phyloP scores from a whole-genome alignment of 1,140 invertebrate genomes.

The Ostrea edulis region DNA sequence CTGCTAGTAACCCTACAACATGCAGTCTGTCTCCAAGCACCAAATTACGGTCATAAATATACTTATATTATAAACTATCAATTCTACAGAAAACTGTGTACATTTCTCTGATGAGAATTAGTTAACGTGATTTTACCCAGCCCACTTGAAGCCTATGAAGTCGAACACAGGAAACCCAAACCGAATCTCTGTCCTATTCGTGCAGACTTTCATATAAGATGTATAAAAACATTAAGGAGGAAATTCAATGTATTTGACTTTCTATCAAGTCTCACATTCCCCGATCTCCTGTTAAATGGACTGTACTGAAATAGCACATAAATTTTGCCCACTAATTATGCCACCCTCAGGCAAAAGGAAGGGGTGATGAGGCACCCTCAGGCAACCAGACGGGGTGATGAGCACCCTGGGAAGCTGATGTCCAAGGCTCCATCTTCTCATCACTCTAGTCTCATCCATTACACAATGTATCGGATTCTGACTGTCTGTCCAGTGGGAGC shows the following conservation, averaged over 20 bases:
- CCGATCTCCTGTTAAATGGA: not conserved
- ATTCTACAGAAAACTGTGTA: not conserved
- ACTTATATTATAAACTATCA: conserved; percentile 25
- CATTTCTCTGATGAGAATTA: not conserved
- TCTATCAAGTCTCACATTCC: conserved; percentile 24
- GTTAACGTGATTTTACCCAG: conserved; percentile 21
- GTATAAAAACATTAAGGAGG: not conserved
- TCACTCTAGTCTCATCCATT: conserved; percentile 6
- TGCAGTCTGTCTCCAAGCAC: not conserved
- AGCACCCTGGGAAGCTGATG: not conserved
- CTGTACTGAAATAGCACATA: conserved; percentile 6
- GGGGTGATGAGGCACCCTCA: not conserved
- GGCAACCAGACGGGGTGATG: not conserved
- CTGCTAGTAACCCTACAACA: not conserved
- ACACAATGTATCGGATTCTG: not conserved
- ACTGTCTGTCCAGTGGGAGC: not conserved
- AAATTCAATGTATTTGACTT: conserved; percentile 33
- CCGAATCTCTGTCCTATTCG: not conserved
- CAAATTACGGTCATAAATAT: conserved; percentile 18
- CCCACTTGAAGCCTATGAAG: not conserved
- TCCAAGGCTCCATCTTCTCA: not conserved
- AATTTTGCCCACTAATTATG: not conserved
- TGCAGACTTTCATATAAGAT: not conserved
- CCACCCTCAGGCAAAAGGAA: not conserved
- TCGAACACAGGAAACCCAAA: not conserved